Conservation (phyloP, 2,113 vertebrate species). For the Perca schrenkii region DNA sequence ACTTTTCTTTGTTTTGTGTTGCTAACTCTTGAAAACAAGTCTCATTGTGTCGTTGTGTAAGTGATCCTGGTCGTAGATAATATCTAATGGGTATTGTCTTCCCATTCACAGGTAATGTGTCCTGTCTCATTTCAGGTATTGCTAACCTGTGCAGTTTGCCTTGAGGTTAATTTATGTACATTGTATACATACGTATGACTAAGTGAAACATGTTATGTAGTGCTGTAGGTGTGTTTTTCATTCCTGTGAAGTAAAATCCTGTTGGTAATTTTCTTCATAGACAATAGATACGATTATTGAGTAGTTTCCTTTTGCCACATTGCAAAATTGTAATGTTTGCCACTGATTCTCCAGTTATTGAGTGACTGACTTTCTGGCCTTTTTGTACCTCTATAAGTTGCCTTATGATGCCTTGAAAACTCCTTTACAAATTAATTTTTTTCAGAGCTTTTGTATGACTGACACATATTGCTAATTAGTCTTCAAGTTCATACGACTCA, state of each 20-base stretch:
- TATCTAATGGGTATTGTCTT: conserved; percentile 8
- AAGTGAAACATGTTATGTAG: conserved; percentile 1
- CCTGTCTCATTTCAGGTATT: conserved; percentile 18
- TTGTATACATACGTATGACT: neutral
- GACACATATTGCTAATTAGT: neutral
- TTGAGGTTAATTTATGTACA: conserved; percentile 17
- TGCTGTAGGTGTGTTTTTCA: neutral
- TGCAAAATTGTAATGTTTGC: neutral
- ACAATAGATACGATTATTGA: neutral
- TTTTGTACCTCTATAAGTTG: neutral
- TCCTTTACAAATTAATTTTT: neutral
- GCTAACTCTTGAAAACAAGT: neutral
- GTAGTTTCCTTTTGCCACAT: neutral
- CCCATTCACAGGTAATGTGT: neutral
- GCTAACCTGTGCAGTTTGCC: conserved; percentile 24
- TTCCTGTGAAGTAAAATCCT: conserved; percentile 26
- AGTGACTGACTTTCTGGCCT: neutral
- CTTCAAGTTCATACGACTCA: no score
- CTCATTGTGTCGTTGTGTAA: neutral
- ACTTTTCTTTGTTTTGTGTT: conserved; percentile 10
- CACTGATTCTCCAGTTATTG: neutral
- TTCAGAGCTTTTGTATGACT: neutral
- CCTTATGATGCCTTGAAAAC: neutral
- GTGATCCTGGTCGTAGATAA: conserved; percentile 6
- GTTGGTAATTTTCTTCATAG: conserved; percentile 7